These are phyloP conservation scores for Flabesymbios commensalis DNA, from an alignment of 2,888 invertebrate genomes.

Conservation along the genomic window DNA sequence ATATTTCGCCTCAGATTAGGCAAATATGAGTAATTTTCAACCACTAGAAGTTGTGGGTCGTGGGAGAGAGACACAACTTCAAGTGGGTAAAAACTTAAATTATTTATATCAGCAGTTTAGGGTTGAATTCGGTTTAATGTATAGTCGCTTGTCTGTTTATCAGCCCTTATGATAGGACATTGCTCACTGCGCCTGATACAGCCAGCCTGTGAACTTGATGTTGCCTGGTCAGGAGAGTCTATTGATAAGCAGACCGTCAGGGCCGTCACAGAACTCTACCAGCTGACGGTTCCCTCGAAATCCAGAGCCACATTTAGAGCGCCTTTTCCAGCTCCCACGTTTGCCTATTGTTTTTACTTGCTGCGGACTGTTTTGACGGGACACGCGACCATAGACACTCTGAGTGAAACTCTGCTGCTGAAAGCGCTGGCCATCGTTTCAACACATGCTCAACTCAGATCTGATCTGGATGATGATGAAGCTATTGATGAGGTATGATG, in stretches of 20 bases:
- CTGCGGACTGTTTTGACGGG: slow-evolving; percentile 63
- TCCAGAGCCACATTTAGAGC: background rate
- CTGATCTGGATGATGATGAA: slow-evolving; percentile 32
- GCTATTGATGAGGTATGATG: slow-evolving; percentile 14
- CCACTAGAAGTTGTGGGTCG: no score
- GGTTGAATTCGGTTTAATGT: no score
- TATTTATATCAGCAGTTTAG: no score
- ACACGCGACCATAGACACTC: no score
- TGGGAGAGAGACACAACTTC: no score
- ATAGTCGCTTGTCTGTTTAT: no score
- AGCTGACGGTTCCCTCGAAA: slow-evolving; percentile 12
- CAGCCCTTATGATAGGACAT: no score
- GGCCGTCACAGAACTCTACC: slow-evolving; percentile 67
- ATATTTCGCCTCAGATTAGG: no score
- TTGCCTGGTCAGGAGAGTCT: slow-evolving; percentile 76
- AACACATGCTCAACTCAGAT: slow-evolving; percentile 73
- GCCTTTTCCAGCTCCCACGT: slow-evolving; percentile 72
- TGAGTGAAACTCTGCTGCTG: no score
- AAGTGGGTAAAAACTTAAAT: no score
- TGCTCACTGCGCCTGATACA: slow-evolving; percentile 76
- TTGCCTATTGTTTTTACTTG: slow-evolving; percentile 82
- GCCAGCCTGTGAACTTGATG: slow-evolving; percentile 79
- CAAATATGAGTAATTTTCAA: no score
- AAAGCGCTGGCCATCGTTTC: slow-evolving; percentile 56
- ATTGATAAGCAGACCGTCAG: slow-evolving; percentile 70